Base-by-base conservation (phyloP, 2,888 invertebrate genomes). In the Amblyjoppa fuscipennis region DNA sequence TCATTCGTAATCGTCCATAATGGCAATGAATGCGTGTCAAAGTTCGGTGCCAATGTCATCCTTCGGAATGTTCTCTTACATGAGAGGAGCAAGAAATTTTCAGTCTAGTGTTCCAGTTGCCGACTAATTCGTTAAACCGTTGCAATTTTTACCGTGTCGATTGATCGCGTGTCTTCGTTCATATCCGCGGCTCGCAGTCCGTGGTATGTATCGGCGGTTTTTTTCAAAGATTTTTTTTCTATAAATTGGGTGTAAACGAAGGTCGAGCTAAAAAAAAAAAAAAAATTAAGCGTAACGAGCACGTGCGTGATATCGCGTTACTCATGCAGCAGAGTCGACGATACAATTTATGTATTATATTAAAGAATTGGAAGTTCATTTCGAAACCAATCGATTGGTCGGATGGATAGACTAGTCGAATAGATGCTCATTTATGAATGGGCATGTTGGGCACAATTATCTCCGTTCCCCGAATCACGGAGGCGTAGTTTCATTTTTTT, bases 41-140 rank as follows among this genome's bases (percentile, higher is more conserved):
- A 74, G 61, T 74, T 74, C 49, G 51, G 66, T 66, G 51, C 41
- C 51, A 38, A 53, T 51, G 51, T 66, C 49, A 66, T 28, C 31
- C 6, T 38, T 38, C 13, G 4, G 20, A 16, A 5, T 7, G 38
- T 34, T 3, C 38, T 3, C 64, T 31, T 66, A 4, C 25, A 13
- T 13, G 3, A 20, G 11, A 25, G 2, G 13, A 51, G 7, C 6
- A 38, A 64, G n/a, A 64, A 16, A 6, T 64, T 16, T 2, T 38
- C 64, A 64, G 11, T 9, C 45, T 11, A 3, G 11, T 11, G 13
- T 13, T 45, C 45, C 16, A 45, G 13, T 45, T 45, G 45, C 16
- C 45, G 45, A 1, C 4, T 16, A 16, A 45, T 45, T 45, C 45
- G 3, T 45, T 45, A 45, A 45, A 0, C 16, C 45, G 13, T 45